Evolutionary conservation across 2,113 vertebrate genomes (phyloP).

Genomic region (Oreochromis tanganicae): DNA sequence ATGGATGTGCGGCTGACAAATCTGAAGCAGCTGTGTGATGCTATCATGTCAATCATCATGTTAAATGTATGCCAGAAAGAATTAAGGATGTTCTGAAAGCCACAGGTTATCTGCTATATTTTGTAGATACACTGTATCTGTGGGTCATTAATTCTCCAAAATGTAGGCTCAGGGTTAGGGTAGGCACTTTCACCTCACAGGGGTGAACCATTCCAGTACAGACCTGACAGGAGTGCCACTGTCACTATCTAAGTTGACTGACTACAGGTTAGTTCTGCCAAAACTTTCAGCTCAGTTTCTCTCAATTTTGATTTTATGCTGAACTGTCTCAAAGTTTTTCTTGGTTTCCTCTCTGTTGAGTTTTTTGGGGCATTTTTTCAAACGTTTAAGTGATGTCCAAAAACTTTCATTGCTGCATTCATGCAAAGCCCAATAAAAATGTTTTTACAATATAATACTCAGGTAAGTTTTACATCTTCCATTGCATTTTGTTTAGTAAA

Average conservation of each 20-base stretch:
- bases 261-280: neutral
- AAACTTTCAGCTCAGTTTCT: neutral
- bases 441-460: neutral
- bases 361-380: neutral
- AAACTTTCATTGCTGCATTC: neutral
- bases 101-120: neutral
- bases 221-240: neutral
- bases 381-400: neutral
- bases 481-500: neutral
- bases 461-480: neutral
- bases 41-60: neutral
- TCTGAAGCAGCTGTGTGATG: neutral
- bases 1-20: accelerated
- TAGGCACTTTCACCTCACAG: neutral
- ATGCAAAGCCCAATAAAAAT: neutral
- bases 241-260: neutral
- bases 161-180: neutral
- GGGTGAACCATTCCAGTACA: neutral
- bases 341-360: neutral
- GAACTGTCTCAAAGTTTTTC: neutral
- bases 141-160: neutral
- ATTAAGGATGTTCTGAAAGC: neutral
- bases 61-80: neutral
- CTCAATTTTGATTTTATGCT: neutral
- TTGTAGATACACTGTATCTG: neutral